A percentile compares a stretch with the other conserved stretches of the same genome.
Evolutionary conservation across 2,888 invertebrate genomes (phyloP).

Genomic region (Drosophila aldrichi): DNA sequence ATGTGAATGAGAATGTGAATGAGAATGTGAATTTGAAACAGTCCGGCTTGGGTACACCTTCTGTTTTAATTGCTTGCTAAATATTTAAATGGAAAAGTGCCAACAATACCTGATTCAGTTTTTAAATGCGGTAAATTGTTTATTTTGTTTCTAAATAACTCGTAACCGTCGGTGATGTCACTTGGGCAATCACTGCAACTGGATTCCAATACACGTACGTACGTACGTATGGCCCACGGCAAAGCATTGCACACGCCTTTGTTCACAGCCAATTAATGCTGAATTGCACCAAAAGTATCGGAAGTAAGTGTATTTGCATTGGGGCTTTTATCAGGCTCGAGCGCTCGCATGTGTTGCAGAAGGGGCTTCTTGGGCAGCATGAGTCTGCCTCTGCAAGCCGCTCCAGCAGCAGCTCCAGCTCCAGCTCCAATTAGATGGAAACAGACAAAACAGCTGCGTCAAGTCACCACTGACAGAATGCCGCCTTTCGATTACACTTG

Average conservation of each 20-base stretch:
- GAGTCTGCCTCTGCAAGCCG: conserved; percentile 10
- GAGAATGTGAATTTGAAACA: background rate
- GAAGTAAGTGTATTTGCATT: conserved; percentile 5
- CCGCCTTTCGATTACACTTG: conserved; percentile 9
- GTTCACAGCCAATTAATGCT: background rate
- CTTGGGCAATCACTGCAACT: conserved; percentile 41
- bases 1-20: background rate
- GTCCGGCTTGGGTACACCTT: conserved; percentile 28
- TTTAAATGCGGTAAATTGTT: conserved; percentile 31
- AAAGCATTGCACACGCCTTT: background rate
- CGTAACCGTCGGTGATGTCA: conserved; percentile 61
- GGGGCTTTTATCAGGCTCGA: background rate
- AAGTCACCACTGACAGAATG: conserved; percentile 14
- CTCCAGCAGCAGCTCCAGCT: too few species aligned
- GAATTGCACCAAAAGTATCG: background rate
- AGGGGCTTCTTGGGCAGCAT: conserved; percentile 1
- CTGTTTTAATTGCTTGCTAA: conserved; percentile 38
- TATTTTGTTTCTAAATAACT: conserved; percentile 40
- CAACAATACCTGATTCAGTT: conserved; percentile 33
- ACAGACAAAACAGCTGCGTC: conserved; percentile 38
- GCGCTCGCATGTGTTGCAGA: background rate
- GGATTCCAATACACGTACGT: conserved; percentile 13
- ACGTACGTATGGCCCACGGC: background rate
- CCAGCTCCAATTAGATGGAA: conserved; percentile 13
- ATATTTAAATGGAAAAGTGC: conserved; percentile 40